Evolutionary conservation across 2,888 invertebrate species (phyloP).

Genomic region (Gisinianus flammeolus): DNA sequence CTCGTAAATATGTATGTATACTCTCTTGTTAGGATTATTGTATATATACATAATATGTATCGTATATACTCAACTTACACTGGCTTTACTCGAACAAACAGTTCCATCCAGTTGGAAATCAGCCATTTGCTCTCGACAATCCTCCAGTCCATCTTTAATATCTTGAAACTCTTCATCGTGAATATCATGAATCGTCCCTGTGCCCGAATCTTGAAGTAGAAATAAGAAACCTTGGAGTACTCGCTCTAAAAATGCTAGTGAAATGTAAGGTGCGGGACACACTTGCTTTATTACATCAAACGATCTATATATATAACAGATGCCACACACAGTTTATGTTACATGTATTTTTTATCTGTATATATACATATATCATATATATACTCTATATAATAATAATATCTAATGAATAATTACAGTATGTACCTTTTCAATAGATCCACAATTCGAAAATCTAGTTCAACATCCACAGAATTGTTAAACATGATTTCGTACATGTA

Average conservation of each 20-base stretch:
- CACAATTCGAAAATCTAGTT: conserved; percentile 23
- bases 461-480: not conserved
- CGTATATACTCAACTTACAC: conserved; percentile 34
- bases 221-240: conserved; percentile 50
- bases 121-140: conserved; percentile 42
- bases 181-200: conserved; percentile 50
- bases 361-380: too few species aligned
- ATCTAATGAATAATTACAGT: too few species aligned
- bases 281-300: conserved; percentile 46
- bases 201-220: conserved; percentile 48
- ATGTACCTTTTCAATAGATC: conserved; percentile 11
- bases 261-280: conserved; percentile 50
- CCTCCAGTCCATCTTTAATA: conserved; percentile 50
- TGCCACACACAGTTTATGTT: too few species aligned
- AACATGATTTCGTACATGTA: conserved; percentile 29
- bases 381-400: too few species aligned
- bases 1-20: too few species aligned
- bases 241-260: conserved; percentile 44
- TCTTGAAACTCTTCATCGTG: conserved; percentile 51
- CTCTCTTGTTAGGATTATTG: too few species aligned
- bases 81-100: conserved; percentile 46
- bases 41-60: not conserved
- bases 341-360: too few species aligned
- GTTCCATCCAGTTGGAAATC: conserved; percentile 50
- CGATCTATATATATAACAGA: conserved; percentile 12